These are phyloP conservation scores for Parelbella ahira DNA, from an alignment of 2,888 invertebrate species.

Conservation along the genomic window DNA sequence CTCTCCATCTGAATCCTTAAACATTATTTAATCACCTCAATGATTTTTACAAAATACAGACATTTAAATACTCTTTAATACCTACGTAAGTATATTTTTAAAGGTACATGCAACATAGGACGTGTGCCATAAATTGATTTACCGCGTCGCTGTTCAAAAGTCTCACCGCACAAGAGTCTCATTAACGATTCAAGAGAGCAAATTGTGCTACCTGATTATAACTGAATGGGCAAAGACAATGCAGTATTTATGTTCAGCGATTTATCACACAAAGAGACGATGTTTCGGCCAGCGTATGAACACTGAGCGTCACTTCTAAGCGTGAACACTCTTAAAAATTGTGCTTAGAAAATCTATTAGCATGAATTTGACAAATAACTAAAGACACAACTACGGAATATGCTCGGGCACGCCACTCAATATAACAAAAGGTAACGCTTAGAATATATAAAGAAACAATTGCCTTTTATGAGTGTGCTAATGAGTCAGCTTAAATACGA, in stretches of 20 bases:
- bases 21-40: no score
- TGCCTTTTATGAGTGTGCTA: conserved; percentile 63
- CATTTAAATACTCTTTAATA: no score
- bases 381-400: conserved; percentile 54
- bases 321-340: conserved; percentile 60
- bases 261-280: conserved; percentile 74
- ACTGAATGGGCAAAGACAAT: conserved; percentile 72
- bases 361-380: conserved; percentile 54
- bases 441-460: conserved; percentile 69
- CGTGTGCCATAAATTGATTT: conserved; percentile 62
- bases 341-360: conserved; percentile 65
- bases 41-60: no score
- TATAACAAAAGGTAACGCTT: conserved; percentile 54
- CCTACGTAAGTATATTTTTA: no score
- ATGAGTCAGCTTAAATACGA: conserved; percentile 43
- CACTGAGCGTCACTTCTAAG: conserved; percentile 49
- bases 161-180: conserved; percentile 54
- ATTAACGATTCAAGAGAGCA: conserved; percentile 74
- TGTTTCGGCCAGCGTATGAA: conserved; percentile 60
- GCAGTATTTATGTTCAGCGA: conserved; percentile 75
- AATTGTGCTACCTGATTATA: conserved; percentile 80
- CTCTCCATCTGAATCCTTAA: no score
- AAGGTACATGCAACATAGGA: no score
- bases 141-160: conserved; percentile 60
- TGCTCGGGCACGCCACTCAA: conserved; percentile 53